A percentile compares a stretch with the other conserved stretches of the same genome.
Conservation (phyloP, 1,140 invertebrate genomes). For the Onthophagus taurus region DNA sequence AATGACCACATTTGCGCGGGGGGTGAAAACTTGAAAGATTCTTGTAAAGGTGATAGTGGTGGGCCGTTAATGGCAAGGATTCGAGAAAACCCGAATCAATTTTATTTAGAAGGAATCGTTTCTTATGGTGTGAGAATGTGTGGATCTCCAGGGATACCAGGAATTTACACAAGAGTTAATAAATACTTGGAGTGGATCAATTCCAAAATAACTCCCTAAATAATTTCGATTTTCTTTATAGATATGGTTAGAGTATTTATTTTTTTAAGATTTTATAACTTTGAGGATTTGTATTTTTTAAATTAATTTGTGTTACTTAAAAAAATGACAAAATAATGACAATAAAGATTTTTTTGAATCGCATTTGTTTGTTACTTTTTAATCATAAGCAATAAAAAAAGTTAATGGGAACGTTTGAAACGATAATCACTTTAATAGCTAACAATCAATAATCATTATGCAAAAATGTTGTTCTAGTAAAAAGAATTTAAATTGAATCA, state of each 20-base stretch:
- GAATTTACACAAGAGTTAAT: conserved; percentile 47
- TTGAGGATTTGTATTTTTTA: too few species aligned
- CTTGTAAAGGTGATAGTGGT: conserved; percentile 40
- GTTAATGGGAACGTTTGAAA: too few species aligned
- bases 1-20: conserved; percentile 52
- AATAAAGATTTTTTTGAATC: too few species aligned
- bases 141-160: conserved; percentile 43
- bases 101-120: conserved; percentile 43
- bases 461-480: too few species aligned
- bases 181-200: conserved; percentile 46
- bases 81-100: conserved; percentile 24
- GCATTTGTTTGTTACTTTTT: too few species aligned
- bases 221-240: not conserved
- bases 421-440: too few species aligned
- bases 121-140: conserved; percentile 51
- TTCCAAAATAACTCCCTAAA: conserved; percentile 25
- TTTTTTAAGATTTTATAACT: too few species aligned
- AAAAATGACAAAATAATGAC: too few species aligned
- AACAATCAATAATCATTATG: too few species aligned
- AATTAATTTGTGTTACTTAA: too few species aligned
- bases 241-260: conserved; percentile 5
- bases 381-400: too few species aligned
- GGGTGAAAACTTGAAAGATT: conserved; percentile 49
- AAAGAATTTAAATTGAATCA: too few species aligned
- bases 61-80: conserved; percentile 1